A percentile compares a stretch with the other conserved stretches of the same genome.
These are phyloP conservation scores for Danio jaintianensis DNA, from an alignment of 2,797 vertebrate species.

Conservation along the genomic window DNA sequence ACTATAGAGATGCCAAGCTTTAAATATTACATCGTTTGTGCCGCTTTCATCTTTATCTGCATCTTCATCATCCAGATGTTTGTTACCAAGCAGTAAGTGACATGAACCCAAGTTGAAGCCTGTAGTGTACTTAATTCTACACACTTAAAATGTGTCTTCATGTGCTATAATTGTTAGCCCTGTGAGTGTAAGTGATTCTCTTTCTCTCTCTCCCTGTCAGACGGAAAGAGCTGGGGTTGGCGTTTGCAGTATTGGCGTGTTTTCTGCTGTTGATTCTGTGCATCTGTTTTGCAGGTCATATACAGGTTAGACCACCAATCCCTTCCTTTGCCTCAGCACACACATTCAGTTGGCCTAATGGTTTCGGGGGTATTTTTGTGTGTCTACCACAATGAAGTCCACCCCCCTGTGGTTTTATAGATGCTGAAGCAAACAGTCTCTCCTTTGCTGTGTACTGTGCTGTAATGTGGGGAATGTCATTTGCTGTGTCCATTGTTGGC, in stretches of 20 bases:
- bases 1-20: slow-evolving; percentile 87
- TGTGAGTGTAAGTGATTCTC: background rate
- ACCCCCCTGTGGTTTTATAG: slow-evolving; percentile 20
- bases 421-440: slow-evolving; percentile 6
- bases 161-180: background rate
- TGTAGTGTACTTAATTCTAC: background rate
- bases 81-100: slow-evolving; percentile 85
- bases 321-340: slow-evolving; percentile 7
- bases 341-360: slow-evolving; percentile 10
- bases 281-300: slow-evolving; percentile 87
- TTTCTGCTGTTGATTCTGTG: slow-evolving; percentile 82
- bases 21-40: slow-evolving; percentile 89
- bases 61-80: slow-evolving; percentile 90
- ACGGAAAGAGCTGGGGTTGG: slow-evolving; percentile 74
- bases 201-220: slow-evolving; percentile 69
- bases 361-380: slow-evolving; percentile 17
- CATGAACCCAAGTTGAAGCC: background rate
- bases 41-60: slow-evolving; percentile 88
- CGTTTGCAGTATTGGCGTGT: slow-evolving; percentile 83
- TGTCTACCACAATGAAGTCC: slow-evolving; percentile 18
- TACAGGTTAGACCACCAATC: slow-evolving; percentile 83
- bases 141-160: background rate
- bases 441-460: background rate
- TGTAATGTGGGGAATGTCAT: slow-evolving; percentile 49
- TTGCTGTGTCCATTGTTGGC: slow-evolving; percentile 9